phyloP scores from a whole-genome alignment of 2,888 invertebrate genomes.

The Cartodere bifasciata region DNA sequence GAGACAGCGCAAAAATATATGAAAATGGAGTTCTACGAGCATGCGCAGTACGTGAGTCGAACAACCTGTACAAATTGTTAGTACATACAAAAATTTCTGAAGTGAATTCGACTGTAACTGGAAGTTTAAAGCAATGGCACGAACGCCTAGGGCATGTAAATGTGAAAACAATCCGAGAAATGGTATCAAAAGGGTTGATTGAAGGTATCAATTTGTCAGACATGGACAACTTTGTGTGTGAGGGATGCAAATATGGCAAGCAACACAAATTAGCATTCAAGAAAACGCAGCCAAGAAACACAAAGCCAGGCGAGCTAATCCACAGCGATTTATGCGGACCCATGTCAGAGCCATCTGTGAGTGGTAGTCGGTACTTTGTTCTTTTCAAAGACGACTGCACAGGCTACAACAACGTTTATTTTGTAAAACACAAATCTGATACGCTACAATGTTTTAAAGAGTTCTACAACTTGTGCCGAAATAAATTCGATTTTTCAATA shows the following conservation, averaged over 20 bases:
- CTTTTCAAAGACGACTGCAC: slow-evolving; percentile 13
- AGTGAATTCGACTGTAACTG: not conserved
- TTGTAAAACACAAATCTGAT: slow-evolving; percentile 13
- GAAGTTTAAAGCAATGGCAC: slow-evolving; percentile 3
- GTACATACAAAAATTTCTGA: not conserved
- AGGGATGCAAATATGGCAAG: slow-evolving; percentile 14
- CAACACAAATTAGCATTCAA: slow-evolving; percentile 12
- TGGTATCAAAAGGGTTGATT: slow-evolving; percentile 6
- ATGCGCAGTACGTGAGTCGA: too few relatives aligned
- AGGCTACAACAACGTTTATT: slow-evolving; percentile 11
- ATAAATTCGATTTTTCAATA: slow-evolving; percentile 10
- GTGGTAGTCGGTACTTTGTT: slow-evolving; percentile 12
- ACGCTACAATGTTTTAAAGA: slow-evolving; percentile 10
- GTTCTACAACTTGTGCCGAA: slow-evolving; percentile 10
- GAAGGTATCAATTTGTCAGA: slow-evolving; percentile 6
- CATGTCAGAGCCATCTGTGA: slow-evolving; percentile 11
- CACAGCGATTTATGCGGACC: slow-evolving; percentile 14
- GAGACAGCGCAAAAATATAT: too few relatives aligned
- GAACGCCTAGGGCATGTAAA: slow-evolving; percentile 4
- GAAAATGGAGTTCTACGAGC: too few relatives aligned
- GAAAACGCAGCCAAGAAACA: slow-evolving; percentile 4
- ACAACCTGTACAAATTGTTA: too few relatives aligned
- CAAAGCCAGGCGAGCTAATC: slow-evolving; percentile 13
- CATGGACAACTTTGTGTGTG: slow-evolving; percentile 14
- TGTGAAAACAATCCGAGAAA: slow-evolving; percentile 8